Conservation (phyloP, 2,113 vertebrate genomes). For the Pseudolaguvia tuberculata region DNA sequence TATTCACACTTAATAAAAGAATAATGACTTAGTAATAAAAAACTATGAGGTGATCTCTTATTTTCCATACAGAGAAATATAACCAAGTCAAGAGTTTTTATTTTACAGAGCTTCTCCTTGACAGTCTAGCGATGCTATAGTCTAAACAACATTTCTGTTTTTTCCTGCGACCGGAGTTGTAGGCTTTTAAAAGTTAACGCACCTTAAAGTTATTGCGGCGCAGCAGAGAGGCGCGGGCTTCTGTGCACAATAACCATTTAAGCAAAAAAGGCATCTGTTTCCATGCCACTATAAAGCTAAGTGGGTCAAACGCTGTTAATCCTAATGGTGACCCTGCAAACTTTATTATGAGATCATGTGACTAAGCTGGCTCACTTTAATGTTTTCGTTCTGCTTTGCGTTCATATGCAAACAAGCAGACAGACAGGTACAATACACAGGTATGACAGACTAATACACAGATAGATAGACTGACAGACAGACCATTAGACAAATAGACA, state of each 20-base stretch:
- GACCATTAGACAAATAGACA: too few relatives aligned
- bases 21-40: too few relatives aligned
- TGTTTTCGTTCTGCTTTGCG: too few relatives aligned
- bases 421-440: too few relatives aligned
- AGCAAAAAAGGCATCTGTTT: conserved; percentile 49
- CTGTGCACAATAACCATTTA: conserved; percentile 45
- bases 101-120: conserved; percentile 10
- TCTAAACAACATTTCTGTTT: conserved; percentile 41
- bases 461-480: too few relatives aligned
- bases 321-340: conserved; percentile 47
- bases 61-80: conserved; percentile 23
- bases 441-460: too few relatives aligned
- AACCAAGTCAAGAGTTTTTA: conserved; percentile 40
- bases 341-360: conserved; percentile 52
- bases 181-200: conserved; percentile 23
- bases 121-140: conserved; percentile 22
- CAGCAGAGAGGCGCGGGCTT: conserved; percentile 9
- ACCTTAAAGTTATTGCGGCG: conserved; percentile 42
- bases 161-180: conserved; percentile 23
- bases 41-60: conserved; percentile 4
- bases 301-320: conserved; percentile 54
- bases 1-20: too few relatives aligned
- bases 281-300: conserved; percentile 50
- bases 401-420: too few relatives aligned
- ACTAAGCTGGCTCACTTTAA: conserved; percentile 40